Conservation (phyloP, 1,140 invertebrate genomes). For the Hyphantria cunea region DNA sequence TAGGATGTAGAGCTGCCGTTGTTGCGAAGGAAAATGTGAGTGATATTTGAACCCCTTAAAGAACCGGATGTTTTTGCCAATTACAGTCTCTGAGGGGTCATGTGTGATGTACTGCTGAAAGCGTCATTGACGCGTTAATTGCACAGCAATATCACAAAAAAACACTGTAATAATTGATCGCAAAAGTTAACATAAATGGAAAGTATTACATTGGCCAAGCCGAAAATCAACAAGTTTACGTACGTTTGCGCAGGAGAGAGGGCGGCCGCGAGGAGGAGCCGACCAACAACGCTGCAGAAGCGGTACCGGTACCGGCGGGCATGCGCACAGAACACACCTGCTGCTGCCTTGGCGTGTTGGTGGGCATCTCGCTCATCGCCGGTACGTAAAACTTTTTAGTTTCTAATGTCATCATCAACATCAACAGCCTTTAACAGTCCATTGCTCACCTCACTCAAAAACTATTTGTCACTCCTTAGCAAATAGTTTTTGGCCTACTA, state of each 20-base stretch:
- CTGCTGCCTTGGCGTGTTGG: slow-evolving; percentile 78
- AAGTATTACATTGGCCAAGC: no score
- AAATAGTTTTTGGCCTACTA: no score
- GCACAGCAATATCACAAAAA: no score
- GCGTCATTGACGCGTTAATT: no score
- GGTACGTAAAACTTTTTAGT: slow-evolving; percentile 42
- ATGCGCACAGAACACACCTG: slow-evolving; percentile 76
- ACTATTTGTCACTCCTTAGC: no score
- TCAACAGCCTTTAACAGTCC: no score
- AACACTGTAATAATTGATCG: no score
- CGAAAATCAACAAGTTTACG: no score
- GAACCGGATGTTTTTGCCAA: slow-evolving; percentile 15
- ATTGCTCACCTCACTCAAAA: no score
- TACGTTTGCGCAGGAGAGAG: slow-evolving; percentile 63
- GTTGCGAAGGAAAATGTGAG: slow-evolving; percentile 73
- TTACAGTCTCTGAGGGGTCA: slow-evolving; percentile 2
- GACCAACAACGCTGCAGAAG: slow-evolving; percentile 64
- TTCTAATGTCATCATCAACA: neutral
- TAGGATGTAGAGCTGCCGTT: slow-evolving; percentile 75
- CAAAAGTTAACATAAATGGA: no score
- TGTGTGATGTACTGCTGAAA: neutral
- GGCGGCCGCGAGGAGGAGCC: slow-evolving; percentile 75
- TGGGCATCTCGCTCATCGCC: slow-evolving; percentile 79
- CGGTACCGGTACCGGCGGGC: slow-evolving; percentile 48
- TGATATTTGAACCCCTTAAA: slow-evolving; percentile 31